These are phyloP conservation scores for Lutraria lutraria DNA, from an alignment of 2,888 invertebrate genomes.

Conservation along the genomic window DNA sequence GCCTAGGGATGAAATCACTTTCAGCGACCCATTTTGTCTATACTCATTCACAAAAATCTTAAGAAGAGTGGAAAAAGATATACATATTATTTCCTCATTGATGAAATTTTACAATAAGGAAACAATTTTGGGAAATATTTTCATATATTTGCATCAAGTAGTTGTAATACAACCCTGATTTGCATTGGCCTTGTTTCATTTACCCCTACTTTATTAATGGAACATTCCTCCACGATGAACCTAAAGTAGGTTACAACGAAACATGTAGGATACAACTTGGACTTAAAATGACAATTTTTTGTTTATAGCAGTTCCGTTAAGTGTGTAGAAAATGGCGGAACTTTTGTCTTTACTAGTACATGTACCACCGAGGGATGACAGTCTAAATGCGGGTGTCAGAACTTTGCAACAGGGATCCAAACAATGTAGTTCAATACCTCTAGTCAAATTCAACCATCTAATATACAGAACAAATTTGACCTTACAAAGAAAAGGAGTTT, in stretches of 20 bases:
- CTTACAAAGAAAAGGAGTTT: constrained; percentile 90
- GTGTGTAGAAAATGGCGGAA: constrained; percentile 82
- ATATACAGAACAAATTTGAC: constrained; percentile 57
- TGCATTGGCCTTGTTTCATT: not conserved
- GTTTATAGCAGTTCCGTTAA: not conserved
- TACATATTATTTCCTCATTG: not conserved
- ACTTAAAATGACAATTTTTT: constrained; percentile 23
- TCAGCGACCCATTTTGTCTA: not conserved
- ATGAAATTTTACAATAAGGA: not conserved
- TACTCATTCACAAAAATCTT: not conserved
- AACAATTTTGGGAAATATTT: not conserved
- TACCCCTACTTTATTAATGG: not conserved
- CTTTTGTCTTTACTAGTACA: constrained; percentile 85
- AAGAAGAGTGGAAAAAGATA: not conserved
- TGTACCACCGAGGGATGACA: constrained; percentile 78
- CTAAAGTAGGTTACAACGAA: constrained; percentile 26
- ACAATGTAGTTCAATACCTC: constrained; percentile 26
- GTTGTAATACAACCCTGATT: too few relatives aligned
- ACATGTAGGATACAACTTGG: constrained; percentile 29
- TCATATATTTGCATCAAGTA: too few relatives aligned
- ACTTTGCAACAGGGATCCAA: constrained; percentile 39
- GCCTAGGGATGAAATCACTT: not conserved
- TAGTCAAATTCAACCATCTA: constrained; percentile 26
- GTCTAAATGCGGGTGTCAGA: constrained; percentile 35
- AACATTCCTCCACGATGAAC: constrained; percentile 10